These are phyloP conservation scores for Ficedula albicollis DNA, from an alignment of 2,797 vertebrate species.

Conservation along the genomic window DNA sequence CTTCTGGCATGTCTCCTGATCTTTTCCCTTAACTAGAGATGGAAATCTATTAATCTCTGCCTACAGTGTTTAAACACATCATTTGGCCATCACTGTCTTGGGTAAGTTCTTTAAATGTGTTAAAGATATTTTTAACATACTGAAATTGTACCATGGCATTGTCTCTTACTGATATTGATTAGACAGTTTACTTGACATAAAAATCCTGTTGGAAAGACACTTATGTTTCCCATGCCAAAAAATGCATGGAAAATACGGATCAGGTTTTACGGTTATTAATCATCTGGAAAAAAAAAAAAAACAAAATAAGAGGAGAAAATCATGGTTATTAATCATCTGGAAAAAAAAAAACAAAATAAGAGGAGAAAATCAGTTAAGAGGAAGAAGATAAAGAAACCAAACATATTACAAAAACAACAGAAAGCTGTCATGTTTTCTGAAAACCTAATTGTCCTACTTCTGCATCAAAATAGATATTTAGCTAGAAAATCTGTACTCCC, in stretches of 20 bases:
- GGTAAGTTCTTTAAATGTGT: background rate
- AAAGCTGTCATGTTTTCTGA: background rate
- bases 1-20: background rate
- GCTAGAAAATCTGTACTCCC: background rate
- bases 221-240: background rate
- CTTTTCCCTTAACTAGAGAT: background rate
- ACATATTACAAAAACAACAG: background rate
- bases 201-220: background rate
- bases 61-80: background rate
- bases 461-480: background rate
- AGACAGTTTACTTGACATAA: background rate
- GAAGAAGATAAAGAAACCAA: background rate
- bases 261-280: background rate
- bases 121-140: background rate
- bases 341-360: background rate
- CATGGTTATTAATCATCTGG: background rate
- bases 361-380: rapidly evolving
- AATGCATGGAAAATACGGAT: background rate
- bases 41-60: background rate
- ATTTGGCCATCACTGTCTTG: background rate
- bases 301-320: rapidly evolving
- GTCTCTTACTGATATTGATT: background rate
- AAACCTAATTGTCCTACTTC: background rate
- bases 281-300: background rate
- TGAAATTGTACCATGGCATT: background rate